phyloP scores from a whole-genome alignment of 2,113 vertebrate species.

The Vidua macroura region DNA sequence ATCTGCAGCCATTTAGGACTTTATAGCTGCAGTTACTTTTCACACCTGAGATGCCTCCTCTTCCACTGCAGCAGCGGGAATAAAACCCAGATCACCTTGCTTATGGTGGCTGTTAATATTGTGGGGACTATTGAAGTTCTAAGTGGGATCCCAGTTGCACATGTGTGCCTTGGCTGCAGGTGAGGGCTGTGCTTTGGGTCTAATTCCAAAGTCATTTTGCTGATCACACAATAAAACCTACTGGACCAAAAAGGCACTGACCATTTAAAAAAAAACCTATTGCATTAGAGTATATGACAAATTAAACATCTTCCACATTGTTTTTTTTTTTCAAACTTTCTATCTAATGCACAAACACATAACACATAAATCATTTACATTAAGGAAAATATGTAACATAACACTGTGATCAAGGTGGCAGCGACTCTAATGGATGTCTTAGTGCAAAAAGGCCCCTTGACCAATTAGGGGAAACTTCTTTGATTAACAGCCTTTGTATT shows the following conservation, averaged over 20 bases:
- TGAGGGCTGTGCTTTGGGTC: neutral
- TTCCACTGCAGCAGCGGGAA: neutral
- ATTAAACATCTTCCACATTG: neutral
- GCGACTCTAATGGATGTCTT: neutral
- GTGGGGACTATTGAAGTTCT: rapidly evolving
- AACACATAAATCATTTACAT: neutral
- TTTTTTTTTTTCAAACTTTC: neutral
- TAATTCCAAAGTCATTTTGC: neutral
- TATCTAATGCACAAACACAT: neutral
- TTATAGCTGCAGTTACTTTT: neutral
- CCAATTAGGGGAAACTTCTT: neutral
- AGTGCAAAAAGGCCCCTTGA: neutral
- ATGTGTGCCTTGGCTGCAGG: rapidly evolving
- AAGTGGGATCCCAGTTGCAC: neutral
- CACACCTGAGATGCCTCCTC: neutral
- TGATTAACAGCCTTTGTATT: neutral
- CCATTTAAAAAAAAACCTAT: rapidly evolving
- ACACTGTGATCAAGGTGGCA: neutral
- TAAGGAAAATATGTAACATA: neutral
- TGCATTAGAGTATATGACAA: neutral
- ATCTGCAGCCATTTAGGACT: neutral
- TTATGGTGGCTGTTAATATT: neutral
- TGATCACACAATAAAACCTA: neutral
- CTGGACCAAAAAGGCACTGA: neutral
- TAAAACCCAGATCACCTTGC: neutral